These are phyloP conservation scores for Acrossocheilus fasciatus DNA, from an alignment of 2,797 vertebrate species.

Conservation along the genomic window DNA sequence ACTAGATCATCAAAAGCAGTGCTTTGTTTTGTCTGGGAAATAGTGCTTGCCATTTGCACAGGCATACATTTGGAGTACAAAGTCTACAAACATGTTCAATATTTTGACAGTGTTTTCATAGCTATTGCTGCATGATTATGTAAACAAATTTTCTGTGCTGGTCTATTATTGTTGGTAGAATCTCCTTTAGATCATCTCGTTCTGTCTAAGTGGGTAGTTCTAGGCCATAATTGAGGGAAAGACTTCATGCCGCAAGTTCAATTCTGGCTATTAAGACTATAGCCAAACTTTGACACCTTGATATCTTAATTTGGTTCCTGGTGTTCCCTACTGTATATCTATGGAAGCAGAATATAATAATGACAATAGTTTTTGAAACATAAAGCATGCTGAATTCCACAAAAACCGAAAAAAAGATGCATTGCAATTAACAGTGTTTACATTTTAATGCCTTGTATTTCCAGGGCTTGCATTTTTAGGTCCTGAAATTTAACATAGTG, in stretches of 20 bases:
- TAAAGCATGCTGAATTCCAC: too few species aligned
- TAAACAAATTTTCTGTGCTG: neutral
- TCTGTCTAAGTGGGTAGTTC: neutral
- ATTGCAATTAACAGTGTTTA: too few species aligned
- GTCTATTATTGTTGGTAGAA: neutral
- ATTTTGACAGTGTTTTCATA: neutral
- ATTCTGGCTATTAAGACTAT: too few species aligned
- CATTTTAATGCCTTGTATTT: too few species aligned
- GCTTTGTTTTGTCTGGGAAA: neutral
- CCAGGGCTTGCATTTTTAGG: too few species aligned
- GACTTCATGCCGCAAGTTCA: neutral
- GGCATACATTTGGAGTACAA: neutral
- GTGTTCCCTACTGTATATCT: too few species aligned
- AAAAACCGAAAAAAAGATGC: too few species aligned
- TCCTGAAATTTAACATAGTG: too few species aligned
- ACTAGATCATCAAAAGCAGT: neutral
- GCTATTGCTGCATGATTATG: neutral
- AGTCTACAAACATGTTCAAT: neutral
- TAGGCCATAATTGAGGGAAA: neutral
- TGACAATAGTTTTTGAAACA: too few species aligned
- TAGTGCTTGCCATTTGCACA: neutral
- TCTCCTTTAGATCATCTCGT: neutral
- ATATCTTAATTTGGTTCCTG: too few species aligned
- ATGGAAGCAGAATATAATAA: too few species aligned
- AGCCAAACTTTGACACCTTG: too few species aligned